A percentile compares a stretch with the other conserved stretches of the same genome.
Conservation (phyloP, 1,140 invertebrate species). For the Bombus pyrosoma region DNA sequence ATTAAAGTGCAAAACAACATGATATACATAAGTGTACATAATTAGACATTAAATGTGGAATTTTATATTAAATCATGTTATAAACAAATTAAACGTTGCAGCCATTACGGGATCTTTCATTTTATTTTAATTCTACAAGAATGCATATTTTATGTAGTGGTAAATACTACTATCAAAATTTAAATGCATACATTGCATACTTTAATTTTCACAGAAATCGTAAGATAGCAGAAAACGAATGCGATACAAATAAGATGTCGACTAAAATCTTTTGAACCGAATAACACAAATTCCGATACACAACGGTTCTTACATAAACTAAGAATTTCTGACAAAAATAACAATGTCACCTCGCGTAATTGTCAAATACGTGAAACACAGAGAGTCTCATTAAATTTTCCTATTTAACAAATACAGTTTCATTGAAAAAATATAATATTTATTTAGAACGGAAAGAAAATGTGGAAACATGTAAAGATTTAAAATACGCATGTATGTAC, state of each 20-base stretch:
- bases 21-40: not conserved
- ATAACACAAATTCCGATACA: not conserved
- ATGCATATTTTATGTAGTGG: not conserved
- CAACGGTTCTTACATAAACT: conserved; percentile 8
- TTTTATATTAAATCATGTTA: not conserved
- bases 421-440: not conserved
- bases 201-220: not conserved
- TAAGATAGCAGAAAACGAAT: not conserved
- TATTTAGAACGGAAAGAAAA: too few species aligned
- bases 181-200: not conserved
- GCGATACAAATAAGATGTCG: not conserved
- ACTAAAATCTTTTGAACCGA: not conserved
- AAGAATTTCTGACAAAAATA: not conserved
- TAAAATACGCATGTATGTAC: not conserved
- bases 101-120: not conserved
- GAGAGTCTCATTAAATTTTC: not conserved
- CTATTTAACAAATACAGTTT: too few species aligned
- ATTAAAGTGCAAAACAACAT: not conserved
- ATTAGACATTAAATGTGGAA: not conserved
- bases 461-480: not conserved
- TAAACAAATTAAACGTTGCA: not conserved
- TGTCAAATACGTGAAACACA: not conserved
- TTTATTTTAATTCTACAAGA: not conserved
- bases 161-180: not conserved
- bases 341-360: not conserved